A percentile compares a stretch with the other conserved stretches of the same genome.
These are phyloP conservation scores for Scaeva pyrastri DNA, from an alignment of 2,888 invertebrate species.

Conservation along the genomic window DNA sequence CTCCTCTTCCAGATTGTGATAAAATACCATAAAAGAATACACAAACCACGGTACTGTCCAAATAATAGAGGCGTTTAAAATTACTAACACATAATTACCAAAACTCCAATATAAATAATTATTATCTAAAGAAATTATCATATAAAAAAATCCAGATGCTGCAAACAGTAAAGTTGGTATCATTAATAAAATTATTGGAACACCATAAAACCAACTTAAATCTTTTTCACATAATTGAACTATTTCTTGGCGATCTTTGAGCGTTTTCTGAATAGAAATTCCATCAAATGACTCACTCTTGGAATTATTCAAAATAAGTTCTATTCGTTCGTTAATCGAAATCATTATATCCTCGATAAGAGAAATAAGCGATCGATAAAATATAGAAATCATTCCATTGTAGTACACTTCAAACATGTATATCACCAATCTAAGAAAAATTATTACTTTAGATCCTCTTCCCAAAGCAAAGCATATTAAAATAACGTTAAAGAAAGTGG, in stretches of 20 bases:
- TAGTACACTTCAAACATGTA: background rate
- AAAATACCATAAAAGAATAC: background rate
- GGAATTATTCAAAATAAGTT: background rate
- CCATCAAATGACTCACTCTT: background rate
- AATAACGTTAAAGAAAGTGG: background rate
- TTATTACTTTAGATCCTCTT: background rate
- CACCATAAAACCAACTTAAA: background rate
- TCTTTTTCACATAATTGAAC: background rate
- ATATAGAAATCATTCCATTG: background rate
- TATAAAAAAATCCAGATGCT: background rate
- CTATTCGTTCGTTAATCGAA: background rate
- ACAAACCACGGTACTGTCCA: background rate
- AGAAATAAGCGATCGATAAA: background rate
- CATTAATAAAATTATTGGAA: background rate
- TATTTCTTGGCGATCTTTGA: constrained; percentile 5
- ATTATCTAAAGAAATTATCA: background rate
- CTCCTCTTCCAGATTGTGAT: background rate
- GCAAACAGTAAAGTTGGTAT: background rate
- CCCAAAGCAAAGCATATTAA: background rate
- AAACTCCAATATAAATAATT: no score
- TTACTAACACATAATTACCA: background rate
- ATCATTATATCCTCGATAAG: background rate
- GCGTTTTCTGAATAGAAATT: background rate
- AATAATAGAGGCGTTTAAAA: background rate
- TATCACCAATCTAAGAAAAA: background rate